Base-by-base conservation (phyloP, 2,888 invertebrate genomes). In the Drosophila melanosoma region DNA sequence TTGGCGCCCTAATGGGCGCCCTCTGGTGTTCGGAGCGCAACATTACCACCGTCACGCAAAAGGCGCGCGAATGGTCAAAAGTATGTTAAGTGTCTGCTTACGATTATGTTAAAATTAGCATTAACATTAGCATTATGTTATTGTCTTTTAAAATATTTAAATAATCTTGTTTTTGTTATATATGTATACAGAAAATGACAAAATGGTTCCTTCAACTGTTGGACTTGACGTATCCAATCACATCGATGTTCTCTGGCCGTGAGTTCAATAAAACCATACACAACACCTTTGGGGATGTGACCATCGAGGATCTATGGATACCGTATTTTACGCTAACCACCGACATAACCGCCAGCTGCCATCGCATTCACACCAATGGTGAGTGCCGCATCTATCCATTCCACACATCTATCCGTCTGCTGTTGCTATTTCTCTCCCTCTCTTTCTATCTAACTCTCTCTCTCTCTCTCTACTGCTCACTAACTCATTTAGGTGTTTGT, bases 241-340 rank as follows among this genome's bases (percentile, higher is more conserved):
- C 99, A 0, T 98, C 99, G 0, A 99, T 99, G 99, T 99, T 99
- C 94, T 98, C 98, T 69, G 99, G 99, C 0, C 95, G 96, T 26
- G 97, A 97, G 92, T 99, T 99, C 94, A 99, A 99, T 93, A 95
- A 96, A 79, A 96, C 97, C 4, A 97, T 99, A 69, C 96, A 96
- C 66, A 95, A 96, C n/a, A 97, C 98, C 1, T 99, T 99, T 92
- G 97, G 97, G 0, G 97, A 98, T 82, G 96, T 97, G 1, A 98
- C 98, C 93, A 99, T 99, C 69, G 99, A 99, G 93, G 99, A 99
- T 93, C 94, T 99, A 20, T 99, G 99, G 93, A 95, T 99, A 60
- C 99, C 99, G 0, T 99, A 98, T 94, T 99, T 99, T 93, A 99
- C 98, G n/a, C 96, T 99, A 76, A 99, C 99, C 67, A 99, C 99